phyloP scores from a whole-genome alignment of 2,888 invertebrate species.

The Phortica magna region DNA sequence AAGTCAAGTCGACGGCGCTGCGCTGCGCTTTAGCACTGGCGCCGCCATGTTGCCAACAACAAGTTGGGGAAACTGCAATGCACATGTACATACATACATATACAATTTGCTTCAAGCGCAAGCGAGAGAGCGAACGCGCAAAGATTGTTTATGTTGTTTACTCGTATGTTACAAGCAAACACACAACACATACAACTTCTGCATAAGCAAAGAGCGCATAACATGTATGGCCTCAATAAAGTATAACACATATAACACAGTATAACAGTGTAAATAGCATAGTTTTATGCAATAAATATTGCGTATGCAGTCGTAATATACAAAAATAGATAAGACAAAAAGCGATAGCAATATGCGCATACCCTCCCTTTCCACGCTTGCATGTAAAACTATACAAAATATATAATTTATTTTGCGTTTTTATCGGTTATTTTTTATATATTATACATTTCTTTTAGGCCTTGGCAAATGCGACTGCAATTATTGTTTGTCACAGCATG shows the following conservation, averaged over 20 bases:
- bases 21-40: neutral
- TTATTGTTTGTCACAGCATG: neutral
- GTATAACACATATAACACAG: neutral
- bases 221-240: neutral
- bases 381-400: no score
- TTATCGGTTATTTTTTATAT: neutral
- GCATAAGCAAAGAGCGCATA: neutral
- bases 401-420: conserved; percentile 15
- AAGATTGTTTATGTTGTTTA: no score
- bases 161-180: no score
- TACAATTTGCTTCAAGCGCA: neutral
- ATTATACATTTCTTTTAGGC: neutral
- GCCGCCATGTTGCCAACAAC: conserved; percentile 13
- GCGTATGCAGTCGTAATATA: conserved; percentile 6
- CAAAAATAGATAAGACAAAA: no score
- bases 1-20: no score
- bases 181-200: no score
- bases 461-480: conserved; percentile 19
- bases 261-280: conserved; percentile 8
- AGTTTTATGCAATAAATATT: conserved; percentile 16
- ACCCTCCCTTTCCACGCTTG: neutral
- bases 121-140: neutral
- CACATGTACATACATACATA: neutral
- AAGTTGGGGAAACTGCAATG: conserved; percentile 34
- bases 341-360: neutral